A percentile compares a stretch with the other conserved stretches of the same genome.
Conservation (phyloP, 2,888 invertebrate species). For the Holacanthella duospinosa region DNA sequence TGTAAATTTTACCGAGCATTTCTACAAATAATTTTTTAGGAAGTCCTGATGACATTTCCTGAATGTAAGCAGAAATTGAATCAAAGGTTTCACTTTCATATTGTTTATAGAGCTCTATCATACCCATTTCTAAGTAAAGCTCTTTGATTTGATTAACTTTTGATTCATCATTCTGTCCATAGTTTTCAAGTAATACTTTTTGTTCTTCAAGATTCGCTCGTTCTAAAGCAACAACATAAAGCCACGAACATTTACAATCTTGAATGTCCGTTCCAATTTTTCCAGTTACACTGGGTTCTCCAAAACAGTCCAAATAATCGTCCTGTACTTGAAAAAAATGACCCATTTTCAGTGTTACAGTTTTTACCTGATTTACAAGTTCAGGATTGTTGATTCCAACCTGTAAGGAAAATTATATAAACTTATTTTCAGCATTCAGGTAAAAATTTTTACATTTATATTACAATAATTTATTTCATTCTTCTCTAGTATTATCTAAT, state of each 20-base stretch:
- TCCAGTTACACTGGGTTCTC: slow-evolving; percentile 71
- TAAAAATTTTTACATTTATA: not conserved
- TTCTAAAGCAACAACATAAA: slow-evolving; percentile 77
- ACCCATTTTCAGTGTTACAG: slow-evolving; percentile 81
- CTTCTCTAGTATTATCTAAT: not conserved
- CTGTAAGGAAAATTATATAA: slow-evolving; percentile 40
- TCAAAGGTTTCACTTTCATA: slow-evolving; percentile 49
- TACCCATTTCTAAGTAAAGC: slow-evolving; percentile 63
- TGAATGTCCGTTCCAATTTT: slow-evolving; percentile 85
- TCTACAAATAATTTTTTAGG: slow-evolving; percentile 1
- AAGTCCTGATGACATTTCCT: slow-evolving; percentile 3
- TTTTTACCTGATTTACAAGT: slow-evolving; percentile 71
- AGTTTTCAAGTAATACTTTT: slow-evolving; percentile 62
- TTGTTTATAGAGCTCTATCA: slow-evolving; percentile 63
- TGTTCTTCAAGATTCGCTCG: slow-evolving; percentile 60
- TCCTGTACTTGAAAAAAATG: slow-evolving; percentile 92
- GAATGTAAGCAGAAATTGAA: not conserved
- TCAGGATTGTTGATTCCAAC: slow-evolving; percentile 60
- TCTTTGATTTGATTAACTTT: slow-evolving; percentile 59
- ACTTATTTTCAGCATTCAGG: not conserved
- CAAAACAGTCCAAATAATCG: slow-evolving; percentile 84
- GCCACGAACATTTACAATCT: slow-evolving; percentile 94
- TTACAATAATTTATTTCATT: not conserved
- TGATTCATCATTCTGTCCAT: slow-evolving; percentile 57
- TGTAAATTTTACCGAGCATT: slow-evolving; percentile 1